Evolutionary conservation across 2,113 vertebrate species (phyloP).

Genomic region (Colius striatus): DNA sequence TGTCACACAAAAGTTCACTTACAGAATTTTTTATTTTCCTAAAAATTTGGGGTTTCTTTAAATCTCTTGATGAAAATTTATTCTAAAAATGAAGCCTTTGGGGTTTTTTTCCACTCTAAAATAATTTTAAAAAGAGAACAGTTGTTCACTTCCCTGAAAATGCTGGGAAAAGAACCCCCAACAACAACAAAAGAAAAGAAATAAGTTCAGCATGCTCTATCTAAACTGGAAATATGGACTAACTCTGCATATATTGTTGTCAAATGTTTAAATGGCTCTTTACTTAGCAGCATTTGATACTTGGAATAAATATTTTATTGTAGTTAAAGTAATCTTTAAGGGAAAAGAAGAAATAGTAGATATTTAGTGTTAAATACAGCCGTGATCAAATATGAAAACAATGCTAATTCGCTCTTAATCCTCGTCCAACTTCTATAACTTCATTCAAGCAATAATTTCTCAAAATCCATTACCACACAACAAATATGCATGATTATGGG

Average conservation of each 20-base stretch:
- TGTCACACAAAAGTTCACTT: neutral
- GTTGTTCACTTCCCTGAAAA: neutral
- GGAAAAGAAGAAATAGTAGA: neutral
- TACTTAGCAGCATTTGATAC: neutral
- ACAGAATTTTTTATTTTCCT: neutral
- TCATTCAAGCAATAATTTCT: neutral
- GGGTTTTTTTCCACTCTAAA: rapidly evolving
- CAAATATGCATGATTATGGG: neutral
- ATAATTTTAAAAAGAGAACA: neutral
- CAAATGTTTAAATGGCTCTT: neutral
- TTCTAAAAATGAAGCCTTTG: neutral
- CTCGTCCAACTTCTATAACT: rapidly evolving
- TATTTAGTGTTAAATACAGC: neutral
- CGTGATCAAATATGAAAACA: neutral
- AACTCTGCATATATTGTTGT: neutral
- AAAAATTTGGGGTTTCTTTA: rapidly evolving
- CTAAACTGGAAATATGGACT: neutral
- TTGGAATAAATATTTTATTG: neutral
- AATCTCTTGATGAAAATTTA: neutral
- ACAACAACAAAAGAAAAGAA: neutral
- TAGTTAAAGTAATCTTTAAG: neutral
- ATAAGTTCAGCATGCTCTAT: neutral
- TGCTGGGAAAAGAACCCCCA: too few relatives aligned
- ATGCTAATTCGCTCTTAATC: neutral
- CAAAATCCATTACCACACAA: neutral